Evolutionary conservation across 37 sponge, comb jelly and placozoan species (phyloP).

Genomic region (Hormiphora californensis): DNA sequence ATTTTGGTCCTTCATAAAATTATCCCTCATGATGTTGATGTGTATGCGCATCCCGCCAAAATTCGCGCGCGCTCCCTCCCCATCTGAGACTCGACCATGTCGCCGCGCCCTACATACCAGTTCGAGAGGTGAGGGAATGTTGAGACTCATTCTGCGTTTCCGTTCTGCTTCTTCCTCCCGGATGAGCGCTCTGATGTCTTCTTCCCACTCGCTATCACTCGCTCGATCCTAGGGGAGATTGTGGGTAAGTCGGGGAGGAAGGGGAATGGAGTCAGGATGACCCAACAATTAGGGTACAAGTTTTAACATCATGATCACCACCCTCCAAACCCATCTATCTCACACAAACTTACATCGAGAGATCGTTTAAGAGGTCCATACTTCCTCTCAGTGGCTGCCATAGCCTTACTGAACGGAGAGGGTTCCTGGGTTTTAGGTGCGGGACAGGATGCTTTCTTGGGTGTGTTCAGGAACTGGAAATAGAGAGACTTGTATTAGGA

Average conservation of each 20-base stretch:
- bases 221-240: not conserved
- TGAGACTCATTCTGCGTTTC: slow-evolving; percentile 45
- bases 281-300: too few relatives aligned
- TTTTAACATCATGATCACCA: too few relatives aligned
- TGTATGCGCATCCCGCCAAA: too few relatives aligned
- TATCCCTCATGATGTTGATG: too few relatives aligned
- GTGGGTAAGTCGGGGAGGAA: too few relatives aligned
- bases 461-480: slow-evolving; percentile 31
- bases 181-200: slow-evolving; percentile 42
- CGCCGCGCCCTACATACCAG: not conserved
- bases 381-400: slow-evolving; percentile 52
- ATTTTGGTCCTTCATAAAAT: too few relatives aligned
- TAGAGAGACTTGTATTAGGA: too few relatives aligned
- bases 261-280: too few relatives aligned
- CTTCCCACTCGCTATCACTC: slow-evolving; percentile 40
- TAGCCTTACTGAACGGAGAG: slow-evolving; percentile 41
- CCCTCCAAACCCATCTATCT: too few relatives aligned
- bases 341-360: not conserved
- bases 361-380: not conserved
- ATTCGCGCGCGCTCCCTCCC: too few relatives aligned
- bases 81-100: too few relatives aligned
- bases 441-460: not conserved
- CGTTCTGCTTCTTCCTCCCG: slow-evolving; percentile 44
- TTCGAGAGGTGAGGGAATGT: slow-evolving; percentile 51
- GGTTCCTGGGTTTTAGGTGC: not conserved